Conservation (phyloP, 2,797 vertebrate species). For the Clarias laeviceps region DNA sequence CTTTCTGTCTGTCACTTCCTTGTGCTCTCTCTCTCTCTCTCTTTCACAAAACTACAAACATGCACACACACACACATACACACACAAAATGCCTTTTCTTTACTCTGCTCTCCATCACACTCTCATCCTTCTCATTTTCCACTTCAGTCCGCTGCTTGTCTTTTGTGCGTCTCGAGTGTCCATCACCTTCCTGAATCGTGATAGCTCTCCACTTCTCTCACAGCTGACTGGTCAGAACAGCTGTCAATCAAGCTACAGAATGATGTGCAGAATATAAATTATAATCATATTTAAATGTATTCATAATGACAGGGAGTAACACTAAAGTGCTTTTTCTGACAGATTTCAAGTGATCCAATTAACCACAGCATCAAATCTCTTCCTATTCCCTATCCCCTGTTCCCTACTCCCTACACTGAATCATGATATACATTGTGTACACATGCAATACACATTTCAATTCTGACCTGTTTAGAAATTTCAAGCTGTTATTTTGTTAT, state of each 20-base stretch:
- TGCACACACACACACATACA: neutral
- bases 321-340: neutral
- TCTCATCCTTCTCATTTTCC: constrained; percentile 16
- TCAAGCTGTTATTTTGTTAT: neutral
- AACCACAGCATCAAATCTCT: neutral
- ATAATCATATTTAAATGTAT: neutral
- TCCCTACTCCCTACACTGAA: neutral
- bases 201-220: neutral
- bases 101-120: neutral
- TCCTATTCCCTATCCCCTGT: too few species aligned
- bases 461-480: neutral
- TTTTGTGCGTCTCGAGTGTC: constrained; percentile 6
- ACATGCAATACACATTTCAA: neutral
- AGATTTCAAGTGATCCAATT: neutral
- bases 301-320: neutral
- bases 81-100: neutral
- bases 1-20: constrained; percentile 46
- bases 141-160: constrained; percentile 6
- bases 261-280: neutral
- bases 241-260: neutral
- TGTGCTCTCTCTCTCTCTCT: neutral
- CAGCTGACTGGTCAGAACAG: neutral
- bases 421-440: neutral
- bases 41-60: neutral
- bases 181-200: constrained; percentile 5